These are phyloP conservation scores for Myotis pilosus DNA, from an alignment of 2,797 vertebrate species.

Conservation along the genomic window DNA sequence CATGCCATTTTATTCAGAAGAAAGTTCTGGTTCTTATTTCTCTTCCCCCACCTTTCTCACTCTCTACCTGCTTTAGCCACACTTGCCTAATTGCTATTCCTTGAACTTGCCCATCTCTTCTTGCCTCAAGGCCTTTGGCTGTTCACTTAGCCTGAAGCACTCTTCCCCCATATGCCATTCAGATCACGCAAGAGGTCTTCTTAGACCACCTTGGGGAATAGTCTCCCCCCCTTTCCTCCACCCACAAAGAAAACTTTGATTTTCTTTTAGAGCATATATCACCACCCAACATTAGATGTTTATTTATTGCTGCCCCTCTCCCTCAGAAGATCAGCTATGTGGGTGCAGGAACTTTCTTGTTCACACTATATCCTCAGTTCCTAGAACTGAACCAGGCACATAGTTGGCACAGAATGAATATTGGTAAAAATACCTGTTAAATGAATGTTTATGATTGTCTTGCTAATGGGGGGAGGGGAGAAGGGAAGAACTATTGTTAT, in stretches of 20 bases:
- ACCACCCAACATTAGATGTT: background rate
- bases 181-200: background rate
- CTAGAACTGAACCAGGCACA: background rate
- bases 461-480: background rate
- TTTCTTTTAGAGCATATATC: background rate
- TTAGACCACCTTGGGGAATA: background rate
- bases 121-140: background rate
- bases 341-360: background rate
- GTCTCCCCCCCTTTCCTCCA: background rate
- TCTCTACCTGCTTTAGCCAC: background rate
- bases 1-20: background rate
- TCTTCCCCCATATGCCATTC: background rate
- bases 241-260: background rate
- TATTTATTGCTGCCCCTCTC: background rate
- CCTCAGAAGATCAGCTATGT: background rate
- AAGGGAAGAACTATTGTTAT: background rate
- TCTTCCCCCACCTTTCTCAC: background rate
- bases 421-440: slow-evolving; percentile 32
- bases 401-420: background rate
- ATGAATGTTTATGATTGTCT: background rate
- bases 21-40: background rate
- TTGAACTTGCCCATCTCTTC: slow-evolving; percentile 4
- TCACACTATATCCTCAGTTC: background rate
- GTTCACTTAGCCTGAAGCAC: background rate
- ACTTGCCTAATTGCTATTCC: background rate